These are phyloP conservation scores for Pantherophis vulpinus DNA, from an alignment of 2,797 vertebrate species.

Conservation along the genomic window DNA sequence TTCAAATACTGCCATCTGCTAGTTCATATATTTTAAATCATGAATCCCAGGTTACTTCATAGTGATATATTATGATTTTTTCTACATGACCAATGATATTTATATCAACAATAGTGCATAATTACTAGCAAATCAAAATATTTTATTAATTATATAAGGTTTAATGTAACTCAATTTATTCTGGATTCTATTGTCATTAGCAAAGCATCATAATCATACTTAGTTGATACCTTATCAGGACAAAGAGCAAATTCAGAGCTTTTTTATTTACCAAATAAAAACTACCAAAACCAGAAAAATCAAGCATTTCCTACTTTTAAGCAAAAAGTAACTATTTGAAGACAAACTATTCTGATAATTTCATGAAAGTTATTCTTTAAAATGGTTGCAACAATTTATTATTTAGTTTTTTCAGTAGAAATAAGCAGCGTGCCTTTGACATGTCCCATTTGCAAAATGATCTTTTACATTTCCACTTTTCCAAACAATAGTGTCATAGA, in stretches of 20 bases:
- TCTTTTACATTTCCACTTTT: not conserved
- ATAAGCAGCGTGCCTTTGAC: not conserved
- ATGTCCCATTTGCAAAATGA: not conserved
- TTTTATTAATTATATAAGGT: not conserved
- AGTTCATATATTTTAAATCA: not conserved
- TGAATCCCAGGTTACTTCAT: not conserved
- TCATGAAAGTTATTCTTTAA: not conserved
- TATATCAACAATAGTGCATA: not conserved
- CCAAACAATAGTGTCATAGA: not conserved
- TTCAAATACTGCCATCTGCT: not conserved
- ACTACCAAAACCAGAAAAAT: not conserved
- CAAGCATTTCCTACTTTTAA: not conserved
- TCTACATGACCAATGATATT: not conserved
- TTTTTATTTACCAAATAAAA: not conserved
- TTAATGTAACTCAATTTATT: not conserved
- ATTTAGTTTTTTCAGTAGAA: not conserved
- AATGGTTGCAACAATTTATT: not conserved
- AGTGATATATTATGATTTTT: not conserved
- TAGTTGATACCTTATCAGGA: not conserved
- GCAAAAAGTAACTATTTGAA: not conserved
- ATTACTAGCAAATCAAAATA: not conserved
- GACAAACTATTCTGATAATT: not conserved
- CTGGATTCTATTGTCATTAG: not conserved
- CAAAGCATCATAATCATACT: not conserved
- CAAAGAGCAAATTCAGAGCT: not conserved